Conservation (phyloP, 1,140 invertebrate genomes). For the Bombus affinis region DNA sequence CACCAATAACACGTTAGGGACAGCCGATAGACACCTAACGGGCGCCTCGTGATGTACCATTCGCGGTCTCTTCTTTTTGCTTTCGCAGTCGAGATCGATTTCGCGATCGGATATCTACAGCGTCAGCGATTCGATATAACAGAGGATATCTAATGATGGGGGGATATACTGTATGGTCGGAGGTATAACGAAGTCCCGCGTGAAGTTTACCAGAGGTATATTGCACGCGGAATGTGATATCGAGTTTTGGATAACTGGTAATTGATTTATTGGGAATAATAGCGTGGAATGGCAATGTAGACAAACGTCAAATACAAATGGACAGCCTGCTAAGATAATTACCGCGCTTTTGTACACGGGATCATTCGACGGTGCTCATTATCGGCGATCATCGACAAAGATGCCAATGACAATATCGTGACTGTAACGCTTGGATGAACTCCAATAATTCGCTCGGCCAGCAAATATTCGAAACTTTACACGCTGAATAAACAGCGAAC, state of each 20-base stretch:
- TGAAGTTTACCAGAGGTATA: not conserved
- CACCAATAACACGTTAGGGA: slow-evolving; percentile 42
- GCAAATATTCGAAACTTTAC: not conserved
- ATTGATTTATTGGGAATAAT: not conserved
- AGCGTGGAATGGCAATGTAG: not conserved
- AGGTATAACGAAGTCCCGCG: not conserved
- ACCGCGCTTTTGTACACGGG: not conserved
- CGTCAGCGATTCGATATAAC: not conserved
- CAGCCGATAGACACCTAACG: not conserved
- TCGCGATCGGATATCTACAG: not conserved
- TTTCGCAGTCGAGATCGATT: not conserved
- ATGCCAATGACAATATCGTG: not conserved
- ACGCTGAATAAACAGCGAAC: not conserved
- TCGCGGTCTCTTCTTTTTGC: not conserved
- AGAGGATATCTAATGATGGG: too few relatives aligned
- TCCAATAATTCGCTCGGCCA: not conserved
- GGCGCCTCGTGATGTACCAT: slow-evolving; percentile 12
- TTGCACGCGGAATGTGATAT: not conserved
- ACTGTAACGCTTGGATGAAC: not conserved
- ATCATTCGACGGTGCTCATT: not conserved
- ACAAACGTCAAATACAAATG: slow-evolving; percentile 8
- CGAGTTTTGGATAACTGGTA: not conserved
- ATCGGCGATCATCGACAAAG: not conserved
- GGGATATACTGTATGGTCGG: not conserved
- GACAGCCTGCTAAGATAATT: not conserved